A percentile compares a stretch with the other conserved stretches of the same genome.
phyloP scores from a whole-genome alignment of 2,797 vertebrate species.

The Phrynocephalus forsythii region DNA sequence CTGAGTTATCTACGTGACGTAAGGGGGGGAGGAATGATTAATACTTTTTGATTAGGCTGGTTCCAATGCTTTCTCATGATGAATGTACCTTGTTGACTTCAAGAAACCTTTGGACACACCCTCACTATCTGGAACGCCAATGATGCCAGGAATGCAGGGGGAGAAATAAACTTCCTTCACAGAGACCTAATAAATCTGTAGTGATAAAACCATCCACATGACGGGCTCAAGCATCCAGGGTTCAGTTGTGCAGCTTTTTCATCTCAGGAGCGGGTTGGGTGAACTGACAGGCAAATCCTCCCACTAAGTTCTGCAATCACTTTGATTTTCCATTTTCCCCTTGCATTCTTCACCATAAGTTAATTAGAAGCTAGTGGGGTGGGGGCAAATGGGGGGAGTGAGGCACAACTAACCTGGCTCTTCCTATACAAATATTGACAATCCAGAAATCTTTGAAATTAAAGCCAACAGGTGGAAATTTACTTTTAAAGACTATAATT shows the following conservation, averaged over 20 bases:
- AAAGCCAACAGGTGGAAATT: background rate
- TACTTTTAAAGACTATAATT: too few species aligned
- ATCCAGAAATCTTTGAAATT: conserved; percentile 42
- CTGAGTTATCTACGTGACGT: conserved; percentile 60
- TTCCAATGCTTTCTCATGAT: conserved; percentile 64
- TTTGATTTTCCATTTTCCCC: background rate
- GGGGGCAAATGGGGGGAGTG: conserved; percentile 15
- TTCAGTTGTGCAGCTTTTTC: conserved; percentile 28
- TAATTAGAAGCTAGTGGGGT: too few species aligned
- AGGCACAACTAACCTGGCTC: conserved; percentile 6
- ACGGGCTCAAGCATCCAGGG: conserved; percentile 34
- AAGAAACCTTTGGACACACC: conserved; percentile 73
- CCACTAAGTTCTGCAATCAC: background rate
- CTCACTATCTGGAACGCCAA: conserved; percentile 64
- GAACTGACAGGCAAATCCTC: background rate
- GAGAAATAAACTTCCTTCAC: conserved; percentile 68
- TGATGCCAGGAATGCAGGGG: conserved; percentile 73
- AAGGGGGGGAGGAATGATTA: conserved; percentile 63
- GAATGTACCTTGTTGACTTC: conserved; percentile 63
- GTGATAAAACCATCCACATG: conserved; percentile 58
- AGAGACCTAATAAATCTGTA: conserved; percentile 68
- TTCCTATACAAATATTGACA: conserved; percentile 14
- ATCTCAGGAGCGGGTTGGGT: conserved; percentile 20
- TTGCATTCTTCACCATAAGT: background rate
- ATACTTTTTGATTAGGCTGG: conserved; percentile 65